A percentile compares a stretch with the other conserved stretches of the same genome.
These are phyloP conservation scores for Stichopus chloronotus DNA, from an alignment of 35 echinoderm and acorn worm genomes.

Conservation along the genomic window DNA sequence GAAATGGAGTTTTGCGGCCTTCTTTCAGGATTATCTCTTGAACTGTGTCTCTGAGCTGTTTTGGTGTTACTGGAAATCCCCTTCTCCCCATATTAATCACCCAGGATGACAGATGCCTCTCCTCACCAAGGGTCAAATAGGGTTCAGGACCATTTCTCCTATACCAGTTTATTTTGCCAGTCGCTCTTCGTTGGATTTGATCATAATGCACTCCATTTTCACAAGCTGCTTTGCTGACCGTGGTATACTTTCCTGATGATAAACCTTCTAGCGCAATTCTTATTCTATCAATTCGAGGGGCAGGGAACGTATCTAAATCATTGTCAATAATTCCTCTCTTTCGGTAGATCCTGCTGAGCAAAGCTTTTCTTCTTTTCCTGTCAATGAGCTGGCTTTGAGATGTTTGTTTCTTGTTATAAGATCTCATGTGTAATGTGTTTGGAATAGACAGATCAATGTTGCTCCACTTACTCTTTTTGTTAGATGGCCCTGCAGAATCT, in stretches of 20 bases:
- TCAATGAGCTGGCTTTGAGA: background rate
- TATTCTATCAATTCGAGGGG: background rate
- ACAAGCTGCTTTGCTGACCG: background rate
- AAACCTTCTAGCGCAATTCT: background rate
- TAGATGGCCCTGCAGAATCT: background rate
- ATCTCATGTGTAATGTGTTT: background rate
- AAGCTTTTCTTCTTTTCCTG: background rate
- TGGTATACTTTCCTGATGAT: background rate
- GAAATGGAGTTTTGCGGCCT: background rate
- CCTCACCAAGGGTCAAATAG: background rate
- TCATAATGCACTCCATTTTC: constrained; percentile 6
- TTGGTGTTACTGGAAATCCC: constrained; percentile 17
- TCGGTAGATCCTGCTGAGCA: background rate
- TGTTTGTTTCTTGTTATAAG: background rate
- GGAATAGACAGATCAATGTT: constrained; percentile 17
- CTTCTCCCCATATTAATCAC: background rate
- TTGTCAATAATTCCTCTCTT: background rate
- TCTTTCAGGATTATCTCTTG: constrained; percentile 3
- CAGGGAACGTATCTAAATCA: background rate
- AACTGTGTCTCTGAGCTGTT: background rate
- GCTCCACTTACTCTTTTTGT: background rate
- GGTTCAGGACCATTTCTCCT: background rate
- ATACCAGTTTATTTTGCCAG: constrained; percentile 3
- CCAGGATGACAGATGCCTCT: background rate
- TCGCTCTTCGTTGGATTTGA: constrained; percentile 20